Evolutionary conservation across 2,888 invertebrate genomes (phyloP).

Genomic region (Shargacucullia verbasci): DNA sequence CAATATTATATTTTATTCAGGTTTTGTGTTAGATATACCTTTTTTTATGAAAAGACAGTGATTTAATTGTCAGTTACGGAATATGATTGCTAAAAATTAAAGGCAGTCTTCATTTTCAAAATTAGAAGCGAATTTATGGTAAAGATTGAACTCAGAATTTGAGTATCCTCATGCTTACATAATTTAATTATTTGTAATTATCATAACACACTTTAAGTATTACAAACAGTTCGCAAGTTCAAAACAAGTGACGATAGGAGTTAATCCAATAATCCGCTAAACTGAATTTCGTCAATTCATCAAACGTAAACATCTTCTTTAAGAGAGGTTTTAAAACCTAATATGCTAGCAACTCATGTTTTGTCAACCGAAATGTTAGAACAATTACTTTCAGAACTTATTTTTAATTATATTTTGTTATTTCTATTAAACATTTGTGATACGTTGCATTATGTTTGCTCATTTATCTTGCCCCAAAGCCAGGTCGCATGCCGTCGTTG

Average conservation of each 20-base stretch:
- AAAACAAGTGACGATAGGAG: conserved; percentile 12
- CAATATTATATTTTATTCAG: conserved; percentile 45
- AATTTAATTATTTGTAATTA: conserved; percentile 5
- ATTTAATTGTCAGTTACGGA: conserved; percentile 25
- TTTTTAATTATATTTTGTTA: conserved; percentile 22
- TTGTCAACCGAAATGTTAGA: neutral
- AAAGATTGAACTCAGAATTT: no score
- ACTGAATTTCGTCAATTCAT: conserved; percentile 38
- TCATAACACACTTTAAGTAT: conserved; percentile 13
- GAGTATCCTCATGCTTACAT: no score
- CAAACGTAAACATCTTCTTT: conserved; percentile 37
- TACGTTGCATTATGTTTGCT: conserved; percentile 73
- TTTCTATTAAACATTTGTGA: conserved; percentile 41
- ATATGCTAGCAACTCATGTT: conserved; percentile 3
- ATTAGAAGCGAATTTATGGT: no score
- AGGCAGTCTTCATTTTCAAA: no score
- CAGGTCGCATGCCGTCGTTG: conserved; percentile 78
- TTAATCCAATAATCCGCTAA: conserved; percentile 39
- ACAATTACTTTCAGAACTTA: conserved; percentile 4
- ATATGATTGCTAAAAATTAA: no score
- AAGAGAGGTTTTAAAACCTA: conserved; percentile 21
- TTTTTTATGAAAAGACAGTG: conserved; percentile 48
- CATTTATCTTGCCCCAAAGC: conserved; percentile 80
- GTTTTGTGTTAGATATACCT: conserved; percentile 31
- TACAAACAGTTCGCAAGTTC: conserved; percentile 3